Conservation (phyloP, 92 coral and sea anemone genomes). For the Siderastrea radians region DNA sequence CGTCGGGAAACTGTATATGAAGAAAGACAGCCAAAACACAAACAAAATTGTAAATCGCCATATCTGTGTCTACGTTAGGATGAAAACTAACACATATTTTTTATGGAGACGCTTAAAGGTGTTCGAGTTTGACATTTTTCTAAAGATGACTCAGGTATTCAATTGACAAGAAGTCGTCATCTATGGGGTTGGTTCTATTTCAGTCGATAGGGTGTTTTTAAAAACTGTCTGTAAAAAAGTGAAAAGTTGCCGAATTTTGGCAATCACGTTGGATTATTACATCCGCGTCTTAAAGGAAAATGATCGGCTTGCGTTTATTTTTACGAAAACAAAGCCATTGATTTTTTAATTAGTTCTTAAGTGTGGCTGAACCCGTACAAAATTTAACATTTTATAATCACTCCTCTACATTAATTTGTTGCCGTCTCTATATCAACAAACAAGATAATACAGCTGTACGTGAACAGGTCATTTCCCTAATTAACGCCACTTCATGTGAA, state of each 20-base stretch:
- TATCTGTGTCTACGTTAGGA: not conserved
- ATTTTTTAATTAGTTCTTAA: too few species aligned
- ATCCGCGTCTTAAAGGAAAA: not conserved
- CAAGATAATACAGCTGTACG: not conserved
- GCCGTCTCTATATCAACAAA: not conserved
- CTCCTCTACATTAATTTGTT: not conserved
- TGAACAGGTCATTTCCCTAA: not conserved
- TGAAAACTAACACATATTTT: not conserved
- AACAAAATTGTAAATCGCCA: not conserved
- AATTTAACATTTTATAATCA: not conserved
- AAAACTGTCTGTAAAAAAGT: not conserved
- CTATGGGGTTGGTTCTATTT: constrained; percentile 15
- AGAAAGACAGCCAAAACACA: not conserved
- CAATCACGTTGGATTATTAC: not conserved
- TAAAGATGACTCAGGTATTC: constrained; percentile 13
- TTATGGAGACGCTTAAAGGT: not conserved
- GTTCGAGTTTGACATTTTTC: not conserved
- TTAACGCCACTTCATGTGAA: not conserved
- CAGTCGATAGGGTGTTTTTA: not conserved
- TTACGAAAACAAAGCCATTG: not conserved
- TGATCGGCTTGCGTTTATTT: not conserved
- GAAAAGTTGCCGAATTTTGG: not conserved
- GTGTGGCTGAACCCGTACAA: too few species aligned
- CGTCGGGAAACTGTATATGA: not conserved
- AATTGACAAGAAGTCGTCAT: constrained; percentile 17